Evolutionary conservation across 2,888 invertebrate species (phyloP).

Genomic region (Eupithecia exiguata): DNA sequence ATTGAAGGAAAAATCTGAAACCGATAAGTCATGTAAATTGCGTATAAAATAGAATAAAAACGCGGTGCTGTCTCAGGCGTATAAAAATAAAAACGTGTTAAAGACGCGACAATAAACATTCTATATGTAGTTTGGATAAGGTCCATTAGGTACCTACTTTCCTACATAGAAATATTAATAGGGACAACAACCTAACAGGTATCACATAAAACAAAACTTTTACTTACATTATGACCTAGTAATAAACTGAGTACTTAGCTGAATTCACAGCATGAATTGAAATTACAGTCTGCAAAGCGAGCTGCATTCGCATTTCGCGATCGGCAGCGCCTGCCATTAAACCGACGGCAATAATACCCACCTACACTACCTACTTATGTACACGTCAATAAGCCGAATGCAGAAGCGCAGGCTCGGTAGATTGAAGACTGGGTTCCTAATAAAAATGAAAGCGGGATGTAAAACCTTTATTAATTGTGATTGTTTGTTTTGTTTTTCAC

Average conservation of each 20-base stretch:
- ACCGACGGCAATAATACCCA: slow-evolving; percentile 30
- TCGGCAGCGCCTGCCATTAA: slow-evolving; percentile 22
- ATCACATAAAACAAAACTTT: not conserved
- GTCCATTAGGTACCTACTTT: no score
- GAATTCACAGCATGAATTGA: slow-evolving; percentile 7
- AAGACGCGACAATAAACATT: no score
- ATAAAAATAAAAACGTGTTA: no score
- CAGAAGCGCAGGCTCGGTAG: not conserved
- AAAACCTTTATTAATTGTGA: not conserved
- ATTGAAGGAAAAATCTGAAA: no score
- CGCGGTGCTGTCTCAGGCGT: no score
- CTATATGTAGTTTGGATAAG: no score
- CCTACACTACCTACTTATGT: slow-evolving; percentile 12
- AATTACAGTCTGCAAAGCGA: slow-evolving; percentile 31
- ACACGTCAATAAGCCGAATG: slow-evolving; percentile 30
- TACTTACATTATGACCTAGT: not conserved
- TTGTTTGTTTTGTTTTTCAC: not conserved
- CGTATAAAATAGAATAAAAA: no score
- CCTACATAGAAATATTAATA: not conserved
- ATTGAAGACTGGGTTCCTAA: slow-evolving; percentile 8
- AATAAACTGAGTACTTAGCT: not conserved
- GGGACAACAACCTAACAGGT: not conserved
- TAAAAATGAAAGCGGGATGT: not conserved
- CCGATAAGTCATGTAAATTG: no score
- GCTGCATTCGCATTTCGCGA: slow-evolving; percentile 13